Conservation (phyloP, 2,113 vertebrate species). For the Cryptotis parvus region DNA sequence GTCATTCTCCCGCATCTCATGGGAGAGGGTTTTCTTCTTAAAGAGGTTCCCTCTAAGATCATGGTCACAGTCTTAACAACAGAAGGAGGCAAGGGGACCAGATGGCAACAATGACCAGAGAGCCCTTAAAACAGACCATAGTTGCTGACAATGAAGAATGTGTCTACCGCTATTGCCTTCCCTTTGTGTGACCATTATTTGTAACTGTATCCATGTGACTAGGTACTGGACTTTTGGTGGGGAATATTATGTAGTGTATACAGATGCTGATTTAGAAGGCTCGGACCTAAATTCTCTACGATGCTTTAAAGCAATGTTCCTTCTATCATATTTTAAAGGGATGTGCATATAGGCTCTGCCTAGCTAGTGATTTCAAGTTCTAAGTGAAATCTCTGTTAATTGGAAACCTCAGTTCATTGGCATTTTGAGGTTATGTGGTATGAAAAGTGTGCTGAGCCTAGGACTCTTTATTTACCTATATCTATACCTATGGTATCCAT, state of each 20-base stretch:
- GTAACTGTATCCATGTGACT: background rate
- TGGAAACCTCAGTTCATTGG: background rate
- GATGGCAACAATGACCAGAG: background rate
- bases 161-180: background rate
- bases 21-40: background rate
- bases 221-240: background rate
- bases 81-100: background rate
- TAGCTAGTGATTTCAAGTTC: background rate
- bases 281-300: background rate
- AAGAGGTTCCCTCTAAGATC: background rate
- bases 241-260: too few relatives aligned
- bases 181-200: background rate
- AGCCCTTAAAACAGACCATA: background rate
- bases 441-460: constrained; percentile 12
- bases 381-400: background rate
- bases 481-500: background rate
- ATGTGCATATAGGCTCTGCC: background rate
- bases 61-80: background rate
- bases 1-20: background rate
- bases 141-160: constrained; percentile 11
- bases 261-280: background rate
- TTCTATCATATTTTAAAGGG: background rate
- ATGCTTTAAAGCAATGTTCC: background rate
- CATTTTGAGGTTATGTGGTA: background rate
- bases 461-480: background rate